Evolutionary conservation across 2,888 invertebrate species (phyloP).

Genomic region (Lasioglossum villosulum): DNA sequence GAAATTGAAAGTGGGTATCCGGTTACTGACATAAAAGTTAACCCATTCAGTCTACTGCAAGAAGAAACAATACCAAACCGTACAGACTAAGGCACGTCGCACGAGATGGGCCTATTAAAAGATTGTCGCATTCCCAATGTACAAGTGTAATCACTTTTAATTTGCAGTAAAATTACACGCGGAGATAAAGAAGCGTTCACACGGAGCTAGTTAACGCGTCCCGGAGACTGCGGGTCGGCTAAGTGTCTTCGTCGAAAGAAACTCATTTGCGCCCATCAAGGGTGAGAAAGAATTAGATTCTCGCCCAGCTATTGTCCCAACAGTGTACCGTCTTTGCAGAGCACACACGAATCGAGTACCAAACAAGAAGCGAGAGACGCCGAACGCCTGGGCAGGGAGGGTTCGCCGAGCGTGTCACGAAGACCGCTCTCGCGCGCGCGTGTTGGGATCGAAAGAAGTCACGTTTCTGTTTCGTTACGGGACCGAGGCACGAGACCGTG

Average conservation of each 20-base stretch:
- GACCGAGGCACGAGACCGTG: constrained; percentile 62
- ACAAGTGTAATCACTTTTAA: not conserved
- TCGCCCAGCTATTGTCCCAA: not conserved
- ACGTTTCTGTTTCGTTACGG: constrained; percentile 43
- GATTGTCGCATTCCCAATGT: not conserved
- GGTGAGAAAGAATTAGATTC: not conserved
- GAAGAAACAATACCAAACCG: not conserved
- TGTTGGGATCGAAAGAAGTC: constrained; percentile 46
- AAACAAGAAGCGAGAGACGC: not conserved
- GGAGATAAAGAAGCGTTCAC: not conserved
- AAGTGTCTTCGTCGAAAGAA: not conserved
- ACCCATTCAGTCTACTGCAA: not conserved
- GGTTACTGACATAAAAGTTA: too few species aligned
- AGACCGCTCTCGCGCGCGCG: not conserved
- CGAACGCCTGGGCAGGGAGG: too few species aligned
- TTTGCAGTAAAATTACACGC: not conserved
- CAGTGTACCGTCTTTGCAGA: not conserved
- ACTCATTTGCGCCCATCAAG: not conserved
- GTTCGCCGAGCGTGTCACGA: constrained; percentile 2
- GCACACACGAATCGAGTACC: not conserved
- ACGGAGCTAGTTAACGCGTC: constrained; percentile 2
- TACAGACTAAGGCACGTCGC: not conserved
- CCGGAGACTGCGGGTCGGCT: not conserved
- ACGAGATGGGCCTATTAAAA: not conserved
- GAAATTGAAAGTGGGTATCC: not conserved